Evolutionary conservation across 2,113 vertebrate species (phyloP), one percentile per base, ranked within the genome.

Genomic region (Cavia porcellus): DNA sequence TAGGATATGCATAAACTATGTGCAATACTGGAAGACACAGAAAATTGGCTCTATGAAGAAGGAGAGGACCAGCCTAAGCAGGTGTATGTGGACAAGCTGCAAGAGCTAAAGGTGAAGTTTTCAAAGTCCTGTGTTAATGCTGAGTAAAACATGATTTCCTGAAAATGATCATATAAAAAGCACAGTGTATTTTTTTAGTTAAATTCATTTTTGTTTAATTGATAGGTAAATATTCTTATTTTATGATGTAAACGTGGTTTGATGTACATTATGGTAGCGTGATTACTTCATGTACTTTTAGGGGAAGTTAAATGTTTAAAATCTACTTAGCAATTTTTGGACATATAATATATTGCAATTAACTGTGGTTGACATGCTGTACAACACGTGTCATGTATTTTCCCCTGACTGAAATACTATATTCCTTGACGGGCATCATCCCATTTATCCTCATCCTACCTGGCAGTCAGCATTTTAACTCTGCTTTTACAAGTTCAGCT

Each of bases 1-100:
- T 66, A 99, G 99, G 99, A 99, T 93, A 98, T 99, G 84, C 99
- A 97, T 95, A 99, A 98, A 82, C 98, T 99, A 89, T 98, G 99
- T 7, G 97, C 99, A 97, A 98, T 99, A 98, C 98, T 99, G 94
- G 99, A 99, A 97, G 99, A 99, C 97, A 99, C 99, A 24, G 99
- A 99, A 98, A 99, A 99, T 96, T 99, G 99, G 99, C 99, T 99
- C 95, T 99, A 99, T 97, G 99, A 99, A 98, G 99, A 99, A 59
- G 99, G 99, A 92, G 99, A 99, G 96, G 99, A 99, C 98, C 99
- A 99, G 74, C 99, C 99, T 86, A 99, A 99, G 98, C 99, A 99
- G 95, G 98, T 99, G n/a, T 99, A 99, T 93, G 98, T 99, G 98
- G 99, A 99, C 97, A 99, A 99, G 96, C 99, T 99, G 82, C 98